Conservation (phyloP, 2,113 vertebrate genomes). For the Kryptolebias marmoratus region DNA sequence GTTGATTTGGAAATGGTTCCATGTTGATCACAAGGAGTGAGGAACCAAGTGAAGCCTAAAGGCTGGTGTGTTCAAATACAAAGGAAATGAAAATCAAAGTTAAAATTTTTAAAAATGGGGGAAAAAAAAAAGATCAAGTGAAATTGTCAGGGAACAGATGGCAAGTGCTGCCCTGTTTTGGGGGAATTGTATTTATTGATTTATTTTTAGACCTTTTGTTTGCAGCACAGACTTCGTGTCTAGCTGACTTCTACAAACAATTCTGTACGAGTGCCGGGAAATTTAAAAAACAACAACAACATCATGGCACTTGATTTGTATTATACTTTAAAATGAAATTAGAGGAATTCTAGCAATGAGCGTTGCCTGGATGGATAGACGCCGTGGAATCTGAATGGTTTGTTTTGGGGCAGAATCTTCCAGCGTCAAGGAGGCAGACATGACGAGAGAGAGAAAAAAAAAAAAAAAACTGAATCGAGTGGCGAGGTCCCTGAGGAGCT, state of each 20-base stretch:
- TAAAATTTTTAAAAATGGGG: background rate
- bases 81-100: background rate
- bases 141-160: conserved; percentile 1
- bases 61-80: background rate
- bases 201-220: conserved; percentile 12
- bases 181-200: background rate
- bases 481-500: conserved; percentile 32
- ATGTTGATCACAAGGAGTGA: no score
- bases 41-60: no score
- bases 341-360: conserved; percentile 32
- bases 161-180: conserved; percentile 7
- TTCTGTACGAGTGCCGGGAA: conserved; percentile 33
- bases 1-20: no score
- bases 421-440: background rate
- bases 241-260: background rate
- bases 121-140: conserved; percentile 6
- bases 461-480: conserved; percentile 30
- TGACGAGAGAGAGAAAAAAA: background rate
- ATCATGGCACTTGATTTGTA: conserved; percentile 24
- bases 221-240: conserved; percentile 9
- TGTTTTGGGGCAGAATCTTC: background rate
- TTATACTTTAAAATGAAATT: conserved; percentile 46
- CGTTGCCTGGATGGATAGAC: conserved; percentile 11
- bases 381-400: conserved; percentile 17
- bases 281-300: conserved; percentile 42